Base-by-base conservation (phyloP, 2,797 vertebrate species). In the Syncerus caffer region DNA sequence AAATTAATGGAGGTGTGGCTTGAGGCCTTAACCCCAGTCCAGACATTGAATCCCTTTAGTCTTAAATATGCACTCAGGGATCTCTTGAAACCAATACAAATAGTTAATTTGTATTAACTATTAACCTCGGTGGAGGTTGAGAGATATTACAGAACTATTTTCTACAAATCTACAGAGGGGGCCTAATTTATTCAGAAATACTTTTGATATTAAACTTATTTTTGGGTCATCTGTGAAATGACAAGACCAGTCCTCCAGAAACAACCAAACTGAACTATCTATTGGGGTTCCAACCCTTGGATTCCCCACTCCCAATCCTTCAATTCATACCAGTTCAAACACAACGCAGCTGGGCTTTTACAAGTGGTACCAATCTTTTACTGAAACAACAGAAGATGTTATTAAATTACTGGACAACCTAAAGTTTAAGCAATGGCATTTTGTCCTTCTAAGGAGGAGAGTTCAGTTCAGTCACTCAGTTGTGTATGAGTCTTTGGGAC, bases 161-260 rank as follows among this genome's bases (percentile, higher is more conserved):
- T 90, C 85, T 91, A 83, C 19, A 94, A 84, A 83, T 50, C 58
- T 87, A 95, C 10, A 92, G 42, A 96, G 34, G 45, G 27, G 27
- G 71, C 57, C 55, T 95, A 93, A 96, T 93, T 95, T 93, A 95
- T 95, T 89, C 47, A 82, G 95, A 97, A 62, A 27, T n/a, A 74
- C 45, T 53, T 79, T 79, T 92, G 27, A 94, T 96, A 90, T 71
- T 57, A 97, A 87, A 84, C 13, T 71, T 38, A 82, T 92, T 82
- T 85, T 50, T 94, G 58, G 85, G 10, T 85, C 42, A 71, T 62
- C 53, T 16, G 15, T 51, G 17, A 50, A n/a, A n/a, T 57, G 19
- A 55, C 50, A 42, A 87, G 42, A 34, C 15, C 38, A 78, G 38
- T 21, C 31, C 21, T 96, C n/a, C 6, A 80, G 53, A 96, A 96